Base-by-base conservation (phyloP, 2,888 invertebrate species). In the Mesochorus sp. region DNA sequence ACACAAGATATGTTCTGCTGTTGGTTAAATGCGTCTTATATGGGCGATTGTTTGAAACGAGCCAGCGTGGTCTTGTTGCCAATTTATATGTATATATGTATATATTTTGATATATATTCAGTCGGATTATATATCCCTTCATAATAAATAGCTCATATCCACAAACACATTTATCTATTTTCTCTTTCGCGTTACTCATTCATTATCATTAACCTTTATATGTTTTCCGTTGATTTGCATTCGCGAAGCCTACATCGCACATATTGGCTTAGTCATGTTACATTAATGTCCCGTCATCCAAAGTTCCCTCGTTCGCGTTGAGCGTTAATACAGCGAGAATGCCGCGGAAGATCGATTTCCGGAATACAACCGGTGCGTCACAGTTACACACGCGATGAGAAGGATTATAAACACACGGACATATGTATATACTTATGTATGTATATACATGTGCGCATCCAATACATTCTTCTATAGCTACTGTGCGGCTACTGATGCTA, bases 341-440 rank as follows among this genome's bases (percentile, higher is more conserved):
- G 47, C 39, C 62, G 24, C 49, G 78, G 57, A 70, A 78, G 70
- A 78, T 78, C 74, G 78, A 78, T 78, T 78, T 70, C 51, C 68
- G 74, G 57, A 64, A 73, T 74, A 64, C 49, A 37, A 57, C n/a
- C 37, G 37, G 51, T 78, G 78, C 78, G 74, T 78, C 78, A 74
- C 74, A 70, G 64, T 70, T 64, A 31, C 31, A 75, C 78, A 78
- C 74, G 78, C 78, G 78, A 74, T 78, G 70, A 37, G 64, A 62
- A 70, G 64, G 53, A 47, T 17, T 4, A 17, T 26, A 78, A 73
- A 74, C 44, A 68, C n/a, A n/a, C n/a, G n/a, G n/a, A n/a, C n/a
- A n/a, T n/a, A n/a, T n/a, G n/a, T n/a, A n/a, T n/a, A n/a, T n/a
- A n/a, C n/a, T n/a, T n/a, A n/a, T n/a, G n/a, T n/a, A n/a, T n/a